Base-by-base conservation (phyloP, 2,888 invertebrate genomes). In the Neelides folsomi region DNA sequence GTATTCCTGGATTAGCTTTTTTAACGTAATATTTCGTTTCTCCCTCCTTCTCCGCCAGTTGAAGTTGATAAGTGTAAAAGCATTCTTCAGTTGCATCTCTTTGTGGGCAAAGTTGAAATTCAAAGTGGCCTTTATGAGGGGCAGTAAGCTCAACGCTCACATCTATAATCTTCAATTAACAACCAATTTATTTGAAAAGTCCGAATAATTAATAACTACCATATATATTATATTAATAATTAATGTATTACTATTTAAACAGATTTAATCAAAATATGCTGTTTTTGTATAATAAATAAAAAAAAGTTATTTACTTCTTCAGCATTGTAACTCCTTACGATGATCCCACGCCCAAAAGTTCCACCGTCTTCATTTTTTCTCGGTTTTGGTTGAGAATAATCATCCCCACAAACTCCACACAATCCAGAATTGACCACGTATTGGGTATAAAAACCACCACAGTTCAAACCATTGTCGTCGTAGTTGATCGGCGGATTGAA, bases 91-190 rank as follows among this genome's bases (percentile, higher is more conserved):
- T 65, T n/a, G 63, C 63, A 7, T 52, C 51, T 38, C 66, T 62
- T 18, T 63, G 60, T 0, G 67, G 67, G 49, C 69, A 70, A 1
- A 69, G 52, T 20, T 62, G 58, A 49, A 69, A 60, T 54, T 68
- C 67, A 56, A 69, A 68, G 53, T 62, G 64, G 1, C 70, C 69
- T 54, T 59, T 56, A 55, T 70, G 70, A 54, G 68, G 67, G 1
- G 68, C 67, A 2, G 69, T 69, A n/a, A 70, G 53, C 20, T 69
- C 66, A 0, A 68, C 66, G 6, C 62, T 63, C 16, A 66, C 63
- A 12, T 62, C 60, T 15, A 69, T 64, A n/a, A 53, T 52, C 64
- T 65, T 27, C 7, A 27, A 27, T 27, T n/a, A n/a, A n/a, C n/a
- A n/a, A n/a, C n/a, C n/a, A n/a, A n/a, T n/a, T n/a, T n/a, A n/a